A percentile compares a stretch with the other conserved stretches of the same genome.
Evolutionary conservation across 2,797 vertebrate species (phyloP).

Genomic region (Orientallactaga sibirica): DNA sequence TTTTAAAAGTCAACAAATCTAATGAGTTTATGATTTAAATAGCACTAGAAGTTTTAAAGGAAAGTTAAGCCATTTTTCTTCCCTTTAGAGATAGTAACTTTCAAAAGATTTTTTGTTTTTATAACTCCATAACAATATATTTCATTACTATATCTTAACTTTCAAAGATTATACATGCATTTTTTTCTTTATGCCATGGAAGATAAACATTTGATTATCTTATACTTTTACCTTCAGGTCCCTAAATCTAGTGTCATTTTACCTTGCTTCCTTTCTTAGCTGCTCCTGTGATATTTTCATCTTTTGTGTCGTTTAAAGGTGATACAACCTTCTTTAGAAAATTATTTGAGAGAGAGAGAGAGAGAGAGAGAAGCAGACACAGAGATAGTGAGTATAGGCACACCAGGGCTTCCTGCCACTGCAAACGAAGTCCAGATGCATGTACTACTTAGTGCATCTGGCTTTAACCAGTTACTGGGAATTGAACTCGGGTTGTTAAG

Average conservation of each 20-base stretch:
- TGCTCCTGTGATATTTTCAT: background rate
- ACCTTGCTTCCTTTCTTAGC: background rate
- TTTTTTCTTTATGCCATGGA: background rate
- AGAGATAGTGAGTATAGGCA: too few relatives aligned
- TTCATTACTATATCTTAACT: background rate
- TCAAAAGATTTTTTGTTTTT: conserved; percentile 1
- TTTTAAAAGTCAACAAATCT: background rate
- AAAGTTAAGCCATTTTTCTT: background rate
- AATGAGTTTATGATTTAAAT: conserved; percentile 12
- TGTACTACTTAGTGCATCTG: too few relatives aligned
- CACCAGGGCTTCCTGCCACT: too few relatives aligned
- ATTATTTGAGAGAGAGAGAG: too few relatives aligned
- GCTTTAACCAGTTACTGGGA: too few relatives aligned
- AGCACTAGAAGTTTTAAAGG: background rate
- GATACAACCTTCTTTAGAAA: too few relatives aligned
- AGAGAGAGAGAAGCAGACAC: too few relatives aligned
- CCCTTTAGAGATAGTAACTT: background rate
- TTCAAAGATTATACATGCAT: background rate
- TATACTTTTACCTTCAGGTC: background rate
- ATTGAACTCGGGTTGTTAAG: too few relatives aligned
- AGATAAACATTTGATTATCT: background rate
- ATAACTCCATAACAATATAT: background rate
- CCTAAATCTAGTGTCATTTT: background rate
- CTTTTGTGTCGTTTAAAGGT: background rate
- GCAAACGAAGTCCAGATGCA: too few relatives aligned